These are phyloP conservation scores for Drosophila tanythrix DNA, from an alignment of 2,888 invertebrate species.

Conservation along the genomic window DNA sequence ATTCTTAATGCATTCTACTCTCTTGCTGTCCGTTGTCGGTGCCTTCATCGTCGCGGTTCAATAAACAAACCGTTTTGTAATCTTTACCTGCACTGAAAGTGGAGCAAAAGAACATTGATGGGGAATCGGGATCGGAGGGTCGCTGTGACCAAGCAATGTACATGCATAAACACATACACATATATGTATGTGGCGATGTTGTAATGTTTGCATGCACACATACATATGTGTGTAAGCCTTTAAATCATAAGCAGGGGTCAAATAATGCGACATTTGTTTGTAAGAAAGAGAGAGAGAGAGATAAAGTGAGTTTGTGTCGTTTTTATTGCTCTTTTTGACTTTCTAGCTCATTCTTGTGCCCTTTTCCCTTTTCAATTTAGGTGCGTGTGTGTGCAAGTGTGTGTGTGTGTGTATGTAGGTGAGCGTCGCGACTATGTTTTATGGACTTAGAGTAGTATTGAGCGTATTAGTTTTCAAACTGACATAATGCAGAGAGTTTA, in stretches of 20 bases:
- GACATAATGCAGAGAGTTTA: not conserved
- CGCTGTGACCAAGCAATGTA: constrained; percentile 7
- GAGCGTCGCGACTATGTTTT: constrained; percentile 53
- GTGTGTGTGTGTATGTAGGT: constrained; percentile 53
- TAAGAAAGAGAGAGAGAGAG: constrained; percentile 18
- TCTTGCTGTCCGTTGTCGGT: constrained; percentile 42
- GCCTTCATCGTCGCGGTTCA: constrained; percentile 55
- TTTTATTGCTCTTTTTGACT: constrained; percentile 29
- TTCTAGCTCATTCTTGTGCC: constrained; percentile 45
- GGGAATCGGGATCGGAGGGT: constrained; percentile 22
- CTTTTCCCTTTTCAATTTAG: constrained; percentile 6
- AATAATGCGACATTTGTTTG: constrained; percentile 47
- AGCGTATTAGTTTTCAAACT: constrained; percentile 13
- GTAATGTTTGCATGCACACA: not conserved
- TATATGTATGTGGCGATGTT: not conserved
- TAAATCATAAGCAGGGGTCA: constrained; percentile 46
- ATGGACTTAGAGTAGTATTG: constrained; percentile 18
- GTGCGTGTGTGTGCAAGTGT: constrained; percentile 9
- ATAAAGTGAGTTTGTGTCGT: constrained; percentile 25
- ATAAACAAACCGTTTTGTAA: constrained; percentile 72
- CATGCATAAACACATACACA: not conserved
- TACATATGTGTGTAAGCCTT: constrained; percentile 29
- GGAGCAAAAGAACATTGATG: constrained; percentile 55
- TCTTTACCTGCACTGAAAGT: constrained; percentile 71
- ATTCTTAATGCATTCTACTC: constrained; percentile 43